These are phyloP conservation scores for Rhagoletis zephyria DNA, from an alignment of 1,140 invertebrate species.

Conservation along the genomic window DNA sequence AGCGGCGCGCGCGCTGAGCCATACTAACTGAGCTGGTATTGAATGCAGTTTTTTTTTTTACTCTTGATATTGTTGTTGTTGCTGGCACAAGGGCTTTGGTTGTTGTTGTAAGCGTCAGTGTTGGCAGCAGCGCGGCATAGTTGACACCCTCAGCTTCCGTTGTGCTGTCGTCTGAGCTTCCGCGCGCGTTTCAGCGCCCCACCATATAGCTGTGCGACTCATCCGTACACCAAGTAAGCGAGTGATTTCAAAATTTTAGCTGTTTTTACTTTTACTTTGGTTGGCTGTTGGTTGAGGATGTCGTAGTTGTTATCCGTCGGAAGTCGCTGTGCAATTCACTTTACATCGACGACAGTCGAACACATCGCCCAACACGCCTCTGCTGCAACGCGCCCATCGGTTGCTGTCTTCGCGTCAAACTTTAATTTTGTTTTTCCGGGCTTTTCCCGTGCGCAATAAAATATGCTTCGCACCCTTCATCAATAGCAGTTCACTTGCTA, in stretches of 20 bases:
- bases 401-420: slow-evolving; percentile 44
- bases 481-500: not conserved
- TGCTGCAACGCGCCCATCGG: not conserved
- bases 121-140: not conserved
- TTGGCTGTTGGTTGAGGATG: slow-evolving; percentile 39
- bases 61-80: not conserved
- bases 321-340: slow-evolving; percentile 57
- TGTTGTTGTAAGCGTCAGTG: not conserved
- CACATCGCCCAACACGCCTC: not conserved
- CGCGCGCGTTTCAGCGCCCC: not conserved
- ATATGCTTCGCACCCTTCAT: not conserved
- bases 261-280: not conserved
- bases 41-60: not conserved
- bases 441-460: slow-evolving; percentile 12
- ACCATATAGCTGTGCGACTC: not conserved
- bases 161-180: slow-evolving; percentile 36
- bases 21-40: not conserved
- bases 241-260: slow-evolving; percentile 10
- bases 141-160: slow-evolving; percentile 48
- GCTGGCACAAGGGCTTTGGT: not conserved
- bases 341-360: slow-evolving; percentile 32
- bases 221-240: not conserved
- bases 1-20: slow-evolving; percentile 3
- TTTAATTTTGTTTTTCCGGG: slow-evolving; percentile 54
- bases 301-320: slow-evolving; percentile 57